phyloP scores from a whole-genome alignment of 2,888 invertebrate genomes.

The Synergus umbraculus region DNA sequence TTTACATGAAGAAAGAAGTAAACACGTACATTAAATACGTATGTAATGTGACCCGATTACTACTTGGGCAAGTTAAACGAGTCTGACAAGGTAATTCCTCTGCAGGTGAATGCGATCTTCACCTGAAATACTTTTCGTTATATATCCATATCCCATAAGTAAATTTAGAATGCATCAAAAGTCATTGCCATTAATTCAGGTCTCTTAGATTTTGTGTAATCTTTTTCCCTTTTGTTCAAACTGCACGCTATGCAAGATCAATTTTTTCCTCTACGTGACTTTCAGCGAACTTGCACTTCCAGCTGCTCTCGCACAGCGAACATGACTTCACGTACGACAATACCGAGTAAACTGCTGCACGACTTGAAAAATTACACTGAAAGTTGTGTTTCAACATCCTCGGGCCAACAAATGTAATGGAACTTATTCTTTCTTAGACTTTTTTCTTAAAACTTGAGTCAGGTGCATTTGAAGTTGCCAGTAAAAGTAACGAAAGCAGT shows the following conservation, averaged over 20 bases:
- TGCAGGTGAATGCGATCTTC: slow-evolving; percentile 26
- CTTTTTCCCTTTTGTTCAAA: slow-evolving; percentile 12
- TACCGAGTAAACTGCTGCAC: neutral
- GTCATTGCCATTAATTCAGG: neutral
- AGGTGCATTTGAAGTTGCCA: neutral
- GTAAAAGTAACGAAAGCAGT: neutral
- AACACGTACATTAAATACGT: neutral
- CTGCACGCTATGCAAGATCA: slow-evolving; percentile 30
- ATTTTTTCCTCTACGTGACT: slow-evolving; percentile 32
- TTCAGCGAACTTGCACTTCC: slow-evolving; percentile 16
- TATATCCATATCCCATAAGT: neutral
- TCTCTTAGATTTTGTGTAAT: neutral
- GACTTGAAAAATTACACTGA: neutral
- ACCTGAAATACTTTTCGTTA: slow-evolving; percentile 10
- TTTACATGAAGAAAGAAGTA: neutral
- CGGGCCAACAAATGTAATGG: neutral
- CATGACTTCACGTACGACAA: slow-evolving; percentile 27
- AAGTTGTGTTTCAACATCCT: neutral
- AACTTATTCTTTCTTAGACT: neutral
- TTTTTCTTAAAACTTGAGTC: neutral
- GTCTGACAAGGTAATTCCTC: slow-evolving; percentile 18
- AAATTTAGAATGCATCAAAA: neutral
- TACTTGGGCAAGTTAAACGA: neutral
- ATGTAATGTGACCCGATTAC: slow-evolving; percentile 19
- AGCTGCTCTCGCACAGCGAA: slow-evolving; percentile 23